Evolutionary conservation across 2,888 invertebrate species (phyloP).

Genomic region (Netelia fuscicornis): DNA sequence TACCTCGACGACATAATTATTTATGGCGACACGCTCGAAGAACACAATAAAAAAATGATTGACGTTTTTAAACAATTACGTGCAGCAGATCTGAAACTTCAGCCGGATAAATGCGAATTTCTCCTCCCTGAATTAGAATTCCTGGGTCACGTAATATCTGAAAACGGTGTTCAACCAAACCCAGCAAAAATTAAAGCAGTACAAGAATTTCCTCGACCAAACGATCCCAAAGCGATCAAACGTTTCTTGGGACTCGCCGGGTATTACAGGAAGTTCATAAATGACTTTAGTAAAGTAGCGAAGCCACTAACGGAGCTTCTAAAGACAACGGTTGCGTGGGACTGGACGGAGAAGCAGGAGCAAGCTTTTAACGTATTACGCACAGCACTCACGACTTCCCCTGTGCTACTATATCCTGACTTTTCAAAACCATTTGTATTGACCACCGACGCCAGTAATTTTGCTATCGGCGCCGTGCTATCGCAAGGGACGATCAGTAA

Average conservation of each 20-base stretch:
- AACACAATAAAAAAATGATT: no score
- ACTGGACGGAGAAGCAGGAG: slow-evolving; percentile 7
- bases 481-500: slow-evolving; percentile 47
- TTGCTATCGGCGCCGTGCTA: slow-evolving; percentile 47
- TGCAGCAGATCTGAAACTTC: no score
- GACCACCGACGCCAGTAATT: slow-evolving; percentile 47
- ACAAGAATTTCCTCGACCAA: background rate
- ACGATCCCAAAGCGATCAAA: background rate
- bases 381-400: slow-evolving; percentile 9
- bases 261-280: background rate
- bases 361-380: slow-evolving; percentile 33
- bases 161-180: background rate
- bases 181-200: background rate
- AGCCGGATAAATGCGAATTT: slow-evolving; percentile 22
- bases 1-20: no score
- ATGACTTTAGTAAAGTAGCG: background rate
- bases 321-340: background rate
- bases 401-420: slow-evolving; percentile 50
- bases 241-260: background rate
- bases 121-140: no score
- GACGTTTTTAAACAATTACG: no score
- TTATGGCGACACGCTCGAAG: no score
- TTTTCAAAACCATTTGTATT: slow-evolving; percentile 38
- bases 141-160: background rate
- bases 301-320: background rate